Evolutionary conservation across 2,888 invertebrate species (phyloP), one percentile per base, ranked within the genome.

Genomic region (Atethmia centrago): DNA sequence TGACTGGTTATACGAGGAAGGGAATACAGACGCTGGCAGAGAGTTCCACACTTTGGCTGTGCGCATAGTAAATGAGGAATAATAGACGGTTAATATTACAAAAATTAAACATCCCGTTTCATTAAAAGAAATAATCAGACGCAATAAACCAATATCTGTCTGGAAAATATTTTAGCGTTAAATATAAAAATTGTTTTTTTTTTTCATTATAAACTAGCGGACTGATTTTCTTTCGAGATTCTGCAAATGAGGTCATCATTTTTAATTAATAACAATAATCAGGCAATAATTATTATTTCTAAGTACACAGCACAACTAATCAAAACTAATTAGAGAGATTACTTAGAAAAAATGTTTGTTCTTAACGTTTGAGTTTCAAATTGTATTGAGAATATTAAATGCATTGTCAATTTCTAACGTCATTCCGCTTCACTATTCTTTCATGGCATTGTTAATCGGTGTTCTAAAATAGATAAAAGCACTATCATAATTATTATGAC

Each of bases 271-370:
- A 80, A 88, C 70, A 84, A 85, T 86, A 85, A 80, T 86, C 82
- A 87, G 84, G 80, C 86, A 86, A 85, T 88, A 83, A 90, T 90
- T 89, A 88, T 93, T 93, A 94, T 81, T 67, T 90, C 95, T 96
- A 96, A 95, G 92, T 95, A 95, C 95, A 96, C 96, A 94, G 95
- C 96, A 96, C 96, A 95, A 95, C 95, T 96, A 95, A 95, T 92
- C 90, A 89, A 93, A 95, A 94, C 95, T 95, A 94, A 93, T 91
- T 91, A 93, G 93, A 94, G 93, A 94, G 92, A 92, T 91, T 93
- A 92, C 93, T 94, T 94, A 93, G 90, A 93, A 94, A 93, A 93
- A 91, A 89, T 90, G 89, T 89, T 87, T 87, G 76, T 80, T 71
- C 74, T 83, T 53, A 21, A 55, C 74, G 83, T 78, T 85, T 79